These are phyloP conservation scores for Crossocerus cetratus DNA, from an alignment of 2,888 invertebrate species.

Conservation along the genomic window DNA sequence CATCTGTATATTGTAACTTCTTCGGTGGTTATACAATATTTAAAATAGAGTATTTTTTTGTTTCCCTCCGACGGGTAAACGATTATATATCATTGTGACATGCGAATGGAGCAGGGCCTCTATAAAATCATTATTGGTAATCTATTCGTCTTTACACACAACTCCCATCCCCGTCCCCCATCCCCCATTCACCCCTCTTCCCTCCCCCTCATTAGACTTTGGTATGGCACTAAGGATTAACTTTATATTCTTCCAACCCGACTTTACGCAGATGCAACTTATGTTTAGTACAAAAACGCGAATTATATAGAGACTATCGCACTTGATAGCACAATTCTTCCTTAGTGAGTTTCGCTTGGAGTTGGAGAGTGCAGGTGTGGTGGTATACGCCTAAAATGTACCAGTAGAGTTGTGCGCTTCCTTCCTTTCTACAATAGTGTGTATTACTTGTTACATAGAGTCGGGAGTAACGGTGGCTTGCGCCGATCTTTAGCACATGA, in stretches of 20 bases:
- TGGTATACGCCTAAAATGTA: slow-evolving; percentile 26
- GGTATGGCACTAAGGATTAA: slow-evolving; percentile 70
- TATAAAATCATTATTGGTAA: slow-evolving; percentile 36
- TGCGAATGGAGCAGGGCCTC: slow-evolving; percentile 57
- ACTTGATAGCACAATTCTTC: slow-evolving; percentile 11
- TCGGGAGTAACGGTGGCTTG: not conserved
- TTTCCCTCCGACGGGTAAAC: slow-evolving; percentile 56
- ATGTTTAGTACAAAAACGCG: slow-evolving; percentile 35
- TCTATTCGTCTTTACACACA: slow-evolving; percentile 23
- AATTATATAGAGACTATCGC: slow-evolving; percentile 11
- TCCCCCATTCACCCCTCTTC: not conserved
- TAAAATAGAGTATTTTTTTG: slow-evolving; percentile 67
- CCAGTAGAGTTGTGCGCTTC: slow-evolving; percentile 13
- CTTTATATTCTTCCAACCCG: slow-evolving; percentile 42
- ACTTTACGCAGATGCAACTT: slow-evolving; percentile 40
- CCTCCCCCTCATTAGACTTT: slow-evolving; percentile 34
- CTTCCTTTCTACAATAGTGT: not conserved
- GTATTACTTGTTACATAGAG: too few species aligned
- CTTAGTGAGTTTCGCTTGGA: slow-evolving; percentile 6
- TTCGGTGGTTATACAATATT: slow-evolving; percentile 61
- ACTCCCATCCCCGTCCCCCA: too few species aligned
- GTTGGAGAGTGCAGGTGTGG: slow-evolving; percentile 25
- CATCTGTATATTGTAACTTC: slow-evolving; percentile 52
- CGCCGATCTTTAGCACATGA: not conserved
- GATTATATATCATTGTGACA: slow-evolving; percentile 53